Base-by-base conservation (phyloP, 2,113 vertebrate genomes). In the Hydrolagus affinis region DNA sequence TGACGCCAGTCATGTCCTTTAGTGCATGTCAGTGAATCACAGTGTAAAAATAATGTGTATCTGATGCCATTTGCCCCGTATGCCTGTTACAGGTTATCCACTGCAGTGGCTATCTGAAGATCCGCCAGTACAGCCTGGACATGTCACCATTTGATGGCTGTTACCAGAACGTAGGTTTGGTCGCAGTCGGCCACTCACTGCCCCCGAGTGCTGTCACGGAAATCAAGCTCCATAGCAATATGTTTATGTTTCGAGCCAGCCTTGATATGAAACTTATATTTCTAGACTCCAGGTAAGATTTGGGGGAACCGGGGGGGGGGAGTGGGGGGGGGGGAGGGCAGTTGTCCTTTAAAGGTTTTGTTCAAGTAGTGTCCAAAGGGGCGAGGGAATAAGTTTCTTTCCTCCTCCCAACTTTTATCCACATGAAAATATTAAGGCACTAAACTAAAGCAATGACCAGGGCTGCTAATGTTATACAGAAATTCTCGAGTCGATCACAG, bases 261-360 rank as follows among this genome's bases (percentile, higher is more conserved):
- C 91, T 99, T 86, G 97, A 99, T 90, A 98, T 99, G 97, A 99
- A 99, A 88, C 96, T 99, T 86, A 99, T 99, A 89, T 99, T 99
- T 88, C 91, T 99, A 70, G 97, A 99, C 90, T 98, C 97, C 90
- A 97, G 97, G 97, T 99, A 92, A 0, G 87, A 15, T 85, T 88
- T 78, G 85, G 30, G 23, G 28, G n/a, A n/a, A n/a, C n/a, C n/a
- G n/a, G n/a, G n/a, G n/a, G n/a, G n/a, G n/a, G n/a, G n/a, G n/a
- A n/a, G n/a, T n/a, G n/a, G n/a, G n/a, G n/a, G n/a, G n/a, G n/a
- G n/a, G n/a, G n/a, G n/a, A n/a, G n/a, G n/a, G n/a, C n/a, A n/a
- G 66, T 25, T 80, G 25, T 17, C 77, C 60, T 28, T 23, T 68
- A 32, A 83, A 2, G 23, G 15, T 83, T 83, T 30, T 10, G 57